Conservation (phyloP, 2,797 vertebrate species). For the Chaetodon trifasciatus region DNA sequence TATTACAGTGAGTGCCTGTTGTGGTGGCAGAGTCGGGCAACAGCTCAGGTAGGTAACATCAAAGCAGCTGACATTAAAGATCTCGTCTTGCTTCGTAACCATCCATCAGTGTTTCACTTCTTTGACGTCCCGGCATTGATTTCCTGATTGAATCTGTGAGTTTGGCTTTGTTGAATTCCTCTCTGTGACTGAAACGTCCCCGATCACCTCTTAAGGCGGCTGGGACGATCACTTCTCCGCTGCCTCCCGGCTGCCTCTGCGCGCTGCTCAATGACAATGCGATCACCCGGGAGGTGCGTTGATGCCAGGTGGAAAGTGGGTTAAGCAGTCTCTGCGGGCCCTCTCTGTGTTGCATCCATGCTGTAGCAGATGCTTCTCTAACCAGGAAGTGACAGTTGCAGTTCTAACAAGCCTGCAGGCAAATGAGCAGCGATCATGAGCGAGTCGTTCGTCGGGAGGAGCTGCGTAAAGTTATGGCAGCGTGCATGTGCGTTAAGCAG, state of each 20-base stretch:
- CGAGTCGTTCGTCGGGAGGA: neutral
- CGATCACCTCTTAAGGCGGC: neutral
- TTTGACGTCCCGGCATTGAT: neutral
- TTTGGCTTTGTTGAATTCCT: constrained; percentile 1
- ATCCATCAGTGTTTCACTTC: neutral
- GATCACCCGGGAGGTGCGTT: neutral
- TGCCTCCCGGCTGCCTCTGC: neutral
- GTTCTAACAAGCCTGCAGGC: constrained; percentile 14
- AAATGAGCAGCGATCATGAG: constrained; percentile 7
- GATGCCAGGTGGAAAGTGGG: constrained; percentile 5
- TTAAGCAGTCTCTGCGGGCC: neutral
- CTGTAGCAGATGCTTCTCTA: constrained; percentile 11
- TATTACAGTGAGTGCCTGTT: too few relatives aligned
- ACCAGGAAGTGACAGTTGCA: constrained; percentile 17
- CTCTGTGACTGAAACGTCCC: neutral
- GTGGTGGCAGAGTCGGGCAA: too few relatives aligned
- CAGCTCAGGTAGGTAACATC: too few relatives aligned
- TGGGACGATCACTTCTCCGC: neutral
- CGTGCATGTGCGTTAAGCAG: neutral
- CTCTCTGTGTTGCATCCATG: neutral
- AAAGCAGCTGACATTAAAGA: neutral
- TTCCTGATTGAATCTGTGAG: neutral
- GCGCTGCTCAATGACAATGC: neutral
- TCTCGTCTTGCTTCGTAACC: neutral
- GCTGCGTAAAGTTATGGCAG: constrained; percentile 1